Base-by-base conservation (phyloP, 2,888 invertebrate species). In the Adelphocoris suturalis region DNA sequence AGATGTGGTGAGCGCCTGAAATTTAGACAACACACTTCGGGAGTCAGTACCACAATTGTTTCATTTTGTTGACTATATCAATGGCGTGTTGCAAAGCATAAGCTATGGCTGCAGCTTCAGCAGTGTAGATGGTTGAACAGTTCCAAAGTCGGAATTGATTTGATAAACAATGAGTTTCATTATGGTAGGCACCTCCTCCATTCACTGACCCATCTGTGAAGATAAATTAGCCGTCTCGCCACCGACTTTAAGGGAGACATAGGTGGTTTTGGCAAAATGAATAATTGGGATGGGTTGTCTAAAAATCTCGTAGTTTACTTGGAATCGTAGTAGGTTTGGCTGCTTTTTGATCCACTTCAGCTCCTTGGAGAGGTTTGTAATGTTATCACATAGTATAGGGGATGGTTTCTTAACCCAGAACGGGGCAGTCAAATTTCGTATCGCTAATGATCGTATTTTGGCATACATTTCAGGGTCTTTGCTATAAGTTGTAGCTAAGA, bases 201-300 rank as follows among this genome's bases (percentile, higher is more conserved):
- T n/a, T n/a, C n/a, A 19, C 75, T 13, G 75, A 75, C 1, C 75
- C 75, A n/a, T 75, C 75, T 28, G 28, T 75, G 28, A 75, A 75
- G 5, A 75, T 75, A 19, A 27, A 1, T 75, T 4, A 13, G 75
- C 5, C 19, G 2, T 75, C 75, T 9, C 19, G 28, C 75, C 75
- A 75, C 23, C 28, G 9, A 12, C 16, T n/a, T n/a, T n/a, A 16
- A 68, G 23, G 68, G 68, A n/a, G n/a, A n/a, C n/a, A n/a, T n/a
- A n/a, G n/a, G n/a, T n/a, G n/a, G n/a, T n/a, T n/a, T 19, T 7
- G 68, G 23, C 68, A 68, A 68, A 16, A 9, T 68, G 68, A 16
- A 68, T 9, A 19, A n/a, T 19, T n/a, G n/a, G n/a, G n/a, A n/a
- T n/a, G n/a, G n/a, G 75, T 12, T n/a, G n/a, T 27, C 23, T 75